Evolutionary conservation across 2,113 vertebrate species (phyloP).

Genomic region (Oxyura jamaicensis): DNA sequence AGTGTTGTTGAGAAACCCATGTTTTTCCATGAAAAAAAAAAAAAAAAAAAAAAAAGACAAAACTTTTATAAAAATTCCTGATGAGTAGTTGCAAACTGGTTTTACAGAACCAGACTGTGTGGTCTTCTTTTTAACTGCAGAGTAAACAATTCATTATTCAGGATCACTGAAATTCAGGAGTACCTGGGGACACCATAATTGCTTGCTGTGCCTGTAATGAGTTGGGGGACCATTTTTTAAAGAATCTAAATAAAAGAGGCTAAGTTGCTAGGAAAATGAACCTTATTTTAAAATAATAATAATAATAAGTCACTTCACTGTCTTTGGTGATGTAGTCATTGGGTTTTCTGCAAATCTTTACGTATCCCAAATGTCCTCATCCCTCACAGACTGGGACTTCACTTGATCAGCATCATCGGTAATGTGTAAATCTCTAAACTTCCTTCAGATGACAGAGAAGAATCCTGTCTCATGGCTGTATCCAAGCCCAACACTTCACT

Average conservation of each 20-base stretch:
- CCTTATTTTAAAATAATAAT: background rate
- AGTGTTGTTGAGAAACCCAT: background rate
- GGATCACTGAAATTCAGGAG: background rate
- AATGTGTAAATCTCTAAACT: background rate
- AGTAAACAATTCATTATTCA: constrained; percentile 10
- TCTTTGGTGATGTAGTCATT: background rate
- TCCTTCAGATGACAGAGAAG: background rate
- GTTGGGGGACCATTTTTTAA: background rate
- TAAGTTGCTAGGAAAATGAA: background rate
- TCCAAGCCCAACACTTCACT: background rate
- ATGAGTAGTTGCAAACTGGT: background rate
- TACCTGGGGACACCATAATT: background rate
- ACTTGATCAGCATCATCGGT: background rate
- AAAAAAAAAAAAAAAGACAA: background rate
- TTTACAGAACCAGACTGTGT: background rate
- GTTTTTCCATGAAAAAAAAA: background rate
- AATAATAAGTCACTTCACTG: background rate
- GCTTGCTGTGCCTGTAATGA: background rate
- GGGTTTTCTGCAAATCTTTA: background rate
- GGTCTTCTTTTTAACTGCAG: background rate
- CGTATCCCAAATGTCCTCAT: background rate
- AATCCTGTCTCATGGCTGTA: background rate
- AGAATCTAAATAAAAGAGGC: background rate
- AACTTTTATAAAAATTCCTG: background rate
- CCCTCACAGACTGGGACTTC: background rate